These are phyloP conservation scores for Gavialis gangeticus DNA, from an alignment of 2,113 vertebrate species.

Conservation along the genomic window DNA sequence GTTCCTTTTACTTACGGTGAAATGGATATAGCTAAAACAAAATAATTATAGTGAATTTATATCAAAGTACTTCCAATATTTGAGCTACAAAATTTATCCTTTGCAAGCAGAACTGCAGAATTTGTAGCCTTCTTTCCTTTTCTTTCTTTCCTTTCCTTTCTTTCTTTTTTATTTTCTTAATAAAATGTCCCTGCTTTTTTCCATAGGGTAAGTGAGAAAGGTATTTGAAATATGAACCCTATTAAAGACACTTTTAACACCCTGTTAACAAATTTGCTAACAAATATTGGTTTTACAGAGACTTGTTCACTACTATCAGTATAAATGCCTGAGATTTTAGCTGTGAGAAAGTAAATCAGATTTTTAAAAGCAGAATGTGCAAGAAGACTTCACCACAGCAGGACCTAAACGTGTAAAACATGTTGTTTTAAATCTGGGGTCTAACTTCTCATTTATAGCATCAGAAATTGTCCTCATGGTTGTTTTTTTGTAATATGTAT, in stretches of 20 bases:
- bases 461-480: neutral
- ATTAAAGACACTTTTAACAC: too few species aligned
- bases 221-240: too few species aligned
- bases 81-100: neutral
- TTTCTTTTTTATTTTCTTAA: too few species aligned
- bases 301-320: neutral
- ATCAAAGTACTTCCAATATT: neutral
- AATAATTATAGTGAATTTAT: neutral
- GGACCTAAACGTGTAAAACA: neutral
- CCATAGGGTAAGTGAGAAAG: too few species aligned
- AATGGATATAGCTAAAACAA: neutral
- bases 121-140: rapidly evolving
- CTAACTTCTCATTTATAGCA: neutral
- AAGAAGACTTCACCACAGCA: neutral
- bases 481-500: neutral
- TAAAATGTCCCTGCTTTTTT: too few species aligned
- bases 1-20: neutral
- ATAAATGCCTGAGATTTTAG: neutral
- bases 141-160: too few species aligned
- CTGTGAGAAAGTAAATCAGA: neutral
- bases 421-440: neutral
- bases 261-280: neutral
- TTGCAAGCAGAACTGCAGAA: neutral
- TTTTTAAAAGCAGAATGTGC: neutral
- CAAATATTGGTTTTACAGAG: neutral